These are phyloP conservation scores for Andrena cerasifolii DNA, from an alignment of 1,140 invertebrate species.

Conservation along the genomic window DNA sequence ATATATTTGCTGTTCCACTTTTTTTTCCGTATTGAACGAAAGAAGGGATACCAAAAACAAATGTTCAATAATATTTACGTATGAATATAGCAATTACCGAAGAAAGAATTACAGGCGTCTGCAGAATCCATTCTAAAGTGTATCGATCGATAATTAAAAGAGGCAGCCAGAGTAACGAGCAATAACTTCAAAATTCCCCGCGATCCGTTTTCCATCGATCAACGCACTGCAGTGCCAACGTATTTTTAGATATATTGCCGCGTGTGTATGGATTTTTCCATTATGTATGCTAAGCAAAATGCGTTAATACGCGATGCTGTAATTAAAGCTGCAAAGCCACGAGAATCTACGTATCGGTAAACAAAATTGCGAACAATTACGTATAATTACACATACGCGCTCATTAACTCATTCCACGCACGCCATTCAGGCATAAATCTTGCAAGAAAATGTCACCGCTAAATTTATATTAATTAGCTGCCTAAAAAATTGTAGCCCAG, in stretches of 20 bases:
- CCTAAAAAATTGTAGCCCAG: background rate
- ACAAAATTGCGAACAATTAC: slow-evolving; percentile 20
- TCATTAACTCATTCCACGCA: slow-evolving; percentile 16
- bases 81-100: no score
- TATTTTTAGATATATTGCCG: background rate
- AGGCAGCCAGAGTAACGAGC: no score
- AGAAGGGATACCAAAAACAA: no score
- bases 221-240: background rate
- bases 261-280: slow-evolving; percentile 5
- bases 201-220: no score
- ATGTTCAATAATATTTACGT: no score
- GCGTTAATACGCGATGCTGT: background rate
- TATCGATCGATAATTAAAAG: no score
- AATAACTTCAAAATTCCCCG: background rate
- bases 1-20: no score
- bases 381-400: slow-evolving; percentile 14
- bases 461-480: no score
- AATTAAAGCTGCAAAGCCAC: background rate
- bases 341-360: slow-evolving; percentile 9
- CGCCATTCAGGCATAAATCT: slow-evolving; percentile 22
- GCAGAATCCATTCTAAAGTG: no score
- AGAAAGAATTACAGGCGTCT: no score
- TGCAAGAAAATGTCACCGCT: background rate
- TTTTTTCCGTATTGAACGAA: no score
- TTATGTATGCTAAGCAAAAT: slow-evolving; percentile 17